These are phyloP conservation scores for Saxidomus purpurata DNA, from an alignment of 1,140 invertebrate species.

Conservation along the genomic window DNA sequence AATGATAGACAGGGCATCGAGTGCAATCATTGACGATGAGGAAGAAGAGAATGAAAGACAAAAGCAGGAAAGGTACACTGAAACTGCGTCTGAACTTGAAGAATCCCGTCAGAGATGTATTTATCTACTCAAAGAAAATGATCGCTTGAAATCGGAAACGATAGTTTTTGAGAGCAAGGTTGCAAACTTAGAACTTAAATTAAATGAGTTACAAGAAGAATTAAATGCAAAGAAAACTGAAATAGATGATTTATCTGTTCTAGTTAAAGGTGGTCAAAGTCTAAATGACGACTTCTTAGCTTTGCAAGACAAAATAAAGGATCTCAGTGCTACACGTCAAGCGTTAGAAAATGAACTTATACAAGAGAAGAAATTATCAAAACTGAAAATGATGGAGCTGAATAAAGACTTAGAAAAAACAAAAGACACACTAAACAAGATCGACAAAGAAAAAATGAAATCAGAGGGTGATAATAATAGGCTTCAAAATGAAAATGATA, in stretches of 20 bases:
- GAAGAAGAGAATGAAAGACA: slow-evolving; percentile 25
- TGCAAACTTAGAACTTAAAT: slow-evolving; percentile 26
- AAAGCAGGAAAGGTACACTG: not conserved
- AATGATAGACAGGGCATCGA: slow-evolving; percentile 51
- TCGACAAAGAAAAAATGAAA: slow-evolving; percentile 53
- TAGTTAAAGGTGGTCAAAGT: slow-evolving; percentile 20
- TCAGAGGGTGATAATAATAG: slow-evolving; percentile 27
- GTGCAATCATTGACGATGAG: slow-evolving; percentile 41
- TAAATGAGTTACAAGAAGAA: slow-evolving; percentile 8
- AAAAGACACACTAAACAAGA: slow-evolving; percentile 34
- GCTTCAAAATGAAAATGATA: slow-evolving; percentile 33
- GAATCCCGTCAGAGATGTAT: slow-evolving; percentile 28
- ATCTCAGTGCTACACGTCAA: slow-evolving; percentile 22
- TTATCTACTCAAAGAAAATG: slow-evolving; percentile 44
- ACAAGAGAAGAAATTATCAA: slow-evolving; percentile 55
- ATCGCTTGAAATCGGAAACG: slow-evolving; percentile 35
- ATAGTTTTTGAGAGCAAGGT: not conserved
- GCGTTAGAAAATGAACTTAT: slow-evolving; percentile 59
- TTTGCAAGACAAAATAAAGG: slow-evolving; percentile 47
- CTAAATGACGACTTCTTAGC: slow-evolving; percentile 47
- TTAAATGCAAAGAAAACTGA: slow-evolving; percentile 16
- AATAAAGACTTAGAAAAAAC: slow-evolving; percentile 41
- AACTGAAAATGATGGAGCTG: slow-evolving; percentile 48
- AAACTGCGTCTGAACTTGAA: slow-evolving; percentile 12
- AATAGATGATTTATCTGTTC: slow-evolving; percentile 49